Conservation (phyloP, 1,140 invertebrate genomes). For the Heliconius hermathena region DNA sequence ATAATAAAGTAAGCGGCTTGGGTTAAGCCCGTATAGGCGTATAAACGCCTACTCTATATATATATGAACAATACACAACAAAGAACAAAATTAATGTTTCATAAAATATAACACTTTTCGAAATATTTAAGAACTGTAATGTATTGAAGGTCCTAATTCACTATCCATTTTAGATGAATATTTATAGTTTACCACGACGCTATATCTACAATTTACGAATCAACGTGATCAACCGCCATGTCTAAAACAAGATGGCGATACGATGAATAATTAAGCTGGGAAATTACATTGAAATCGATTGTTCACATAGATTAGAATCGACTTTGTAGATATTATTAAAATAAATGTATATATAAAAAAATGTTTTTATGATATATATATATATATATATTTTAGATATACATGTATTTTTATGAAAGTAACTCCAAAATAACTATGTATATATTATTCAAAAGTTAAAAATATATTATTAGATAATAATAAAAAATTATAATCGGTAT, state of each 20-base stretch:
- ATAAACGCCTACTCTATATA: slow-evolving; percentile 18
- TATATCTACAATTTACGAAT: slow-evolving; percentile 30
- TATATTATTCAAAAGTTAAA: too few relatives aligned
- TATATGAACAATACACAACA: background rate
- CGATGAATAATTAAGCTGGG: background rate
- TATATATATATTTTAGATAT: too few relatives aligned
- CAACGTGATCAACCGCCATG: slow-evolving; percentile 54
- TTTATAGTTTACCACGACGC: background rate
- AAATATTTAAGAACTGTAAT: background rate
- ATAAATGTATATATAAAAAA: too few relatives aligned
- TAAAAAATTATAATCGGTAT: too few relatives aligned
- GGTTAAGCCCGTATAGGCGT: slow-evolving; percentile 28
- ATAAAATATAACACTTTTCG: background rate
- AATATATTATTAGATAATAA: too few relatives aligned
- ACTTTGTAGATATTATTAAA: background rate
- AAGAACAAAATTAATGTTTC: background rate
- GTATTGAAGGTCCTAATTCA: background rate
- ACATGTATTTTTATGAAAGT: too few relatives aligned
- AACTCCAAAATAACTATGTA: too few relatives aligned
- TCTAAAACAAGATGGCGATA: slow-evolving; percentile 48
- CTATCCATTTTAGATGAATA: background rate
- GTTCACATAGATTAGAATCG: background rate
- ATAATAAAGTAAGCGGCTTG: slow-evolving; percentile 43
- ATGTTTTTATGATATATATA: too few relatives aligned
- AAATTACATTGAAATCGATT: background rate